Conservation (phyloP, 1,140 invertebrate species). For the Phenacoccus solenopsis region DNA sequence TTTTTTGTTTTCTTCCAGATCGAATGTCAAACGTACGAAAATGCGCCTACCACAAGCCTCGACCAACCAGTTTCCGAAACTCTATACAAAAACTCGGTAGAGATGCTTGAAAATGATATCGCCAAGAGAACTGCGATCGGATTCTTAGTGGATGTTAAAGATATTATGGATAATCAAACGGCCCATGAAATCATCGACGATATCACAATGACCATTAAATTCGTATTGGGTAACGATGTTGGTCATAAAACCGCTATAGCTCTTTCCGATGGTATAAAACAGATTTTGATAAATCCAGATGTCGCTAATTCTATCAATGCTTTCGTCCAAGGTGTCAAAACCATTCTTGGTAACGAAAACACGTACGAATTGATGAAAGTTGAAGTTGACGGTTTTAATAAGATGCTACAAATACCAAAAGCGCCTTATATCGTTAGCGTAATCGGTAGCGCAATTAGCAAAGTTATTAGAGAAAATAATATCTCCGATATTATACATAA, state of each 20-base stretch:
- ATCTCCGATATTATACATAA: no score
- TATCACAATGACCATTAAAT: not conserved
- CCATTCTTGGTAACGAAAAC: not conserved
- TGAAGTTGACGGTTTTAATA: not conserved
- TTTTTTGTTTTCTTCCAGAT: not conserved
- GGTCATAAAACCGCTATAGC: not conserved
- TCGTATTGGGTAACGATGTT: not conserved
- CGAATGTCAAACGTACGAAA: not conserved
- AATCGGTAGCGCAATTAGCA: not conserved
- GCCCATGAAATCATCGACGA: not conserved
- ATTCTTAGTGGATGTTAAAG: not conserved
- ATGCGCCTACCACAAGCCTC: not conserved
- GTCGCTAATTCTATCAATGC: not conserved
- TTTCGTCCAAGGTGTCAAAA: not conserved
- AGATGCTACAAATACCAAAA: not conserved
- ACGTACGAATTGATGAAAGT: not conserved
- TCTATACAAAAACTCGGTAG: not conserved
- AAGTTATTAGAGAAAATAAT: no score
- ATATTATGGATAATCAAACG: constrained; percentile 2
- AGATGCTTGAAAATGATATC: not conserved
- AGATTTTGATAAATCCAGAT: not conserved
- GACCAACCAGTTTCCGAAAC: not conserved
- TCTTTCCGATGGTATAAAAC: not conserved
- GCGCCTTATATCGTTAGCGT: not conserved
- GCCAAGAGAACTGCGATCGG: not conserved